Percentiles rank a stretch among this genome's conserved stretches.
phyloP scores from a whole-genome alignment of 1,140 invertebrate species.

The Portunus trituberculatus region DNA sequence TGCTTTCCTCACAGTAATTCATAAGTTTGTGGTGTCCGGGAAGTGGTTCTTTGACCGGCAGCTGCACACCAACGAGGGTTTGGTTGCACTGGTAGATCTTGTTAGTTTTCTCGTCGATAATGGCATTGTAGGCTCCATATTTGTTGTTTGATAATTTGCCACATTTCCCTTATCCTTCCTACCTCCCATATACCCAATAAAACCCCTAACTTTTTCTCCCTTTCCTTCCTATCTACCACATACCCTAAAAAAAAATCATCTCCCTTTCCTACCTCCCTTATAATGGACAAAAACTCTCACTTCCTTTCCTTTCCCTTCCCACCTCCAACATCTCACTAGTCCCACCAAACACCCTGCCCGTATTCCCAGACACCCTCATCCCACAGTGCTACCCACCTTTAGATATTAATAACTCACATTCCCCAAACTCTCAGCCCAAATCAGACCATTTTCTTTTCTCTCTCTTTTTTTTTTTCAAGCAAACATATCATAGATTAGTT shows the following conservation, averaged over 20 bases:
- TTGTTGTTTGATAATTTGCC: slow-evolving; percentile 72
- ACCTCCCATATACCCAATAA: too few species aligned
- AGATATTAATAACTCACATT: neutral
- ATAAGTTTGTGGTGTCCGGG: slow-evolving; percentile 75
- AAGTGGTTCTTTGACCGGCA: slow-evolving; percentile 76
- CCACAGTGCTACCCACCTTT: neutral
- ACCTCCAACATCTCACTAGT: neutral
- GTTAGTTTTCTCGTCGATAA: slow-evolving; percentile 76
- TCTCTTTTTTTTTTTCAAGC: neutral
- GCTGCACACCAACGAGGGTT: slow-evolving; percentile 69
- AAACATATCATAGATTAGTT: neutral
- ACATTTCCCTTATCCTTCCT: neutral
- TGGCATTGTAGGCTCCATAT: slow-evolving; percentile 77
- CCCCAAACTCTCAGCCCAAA: neutral
- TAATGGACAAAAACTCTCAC: too few species aligned
- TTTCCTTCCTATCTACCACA: too few species aligned
- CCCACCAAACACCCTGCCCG: neutral
- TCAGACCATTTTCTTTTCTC: neutral
- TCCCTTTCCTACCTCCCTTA: neutral
- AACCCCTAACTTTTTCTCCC: too few species aligned
- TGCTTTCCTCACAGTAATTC: slow-evolving; percentile 75
- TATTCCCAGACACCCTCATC: neutral
- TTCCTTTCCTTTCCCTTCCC: too few species aligned
- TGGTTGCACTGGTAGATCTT: slow-evolving; percentile 60
- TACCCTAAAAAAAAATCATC: neutral